phyloP scores from a whole-genome alignment of 30 jellyfish, hydroid and myxozoan genomes.

The Hydractinia symbiolongicarpus region DNA sequence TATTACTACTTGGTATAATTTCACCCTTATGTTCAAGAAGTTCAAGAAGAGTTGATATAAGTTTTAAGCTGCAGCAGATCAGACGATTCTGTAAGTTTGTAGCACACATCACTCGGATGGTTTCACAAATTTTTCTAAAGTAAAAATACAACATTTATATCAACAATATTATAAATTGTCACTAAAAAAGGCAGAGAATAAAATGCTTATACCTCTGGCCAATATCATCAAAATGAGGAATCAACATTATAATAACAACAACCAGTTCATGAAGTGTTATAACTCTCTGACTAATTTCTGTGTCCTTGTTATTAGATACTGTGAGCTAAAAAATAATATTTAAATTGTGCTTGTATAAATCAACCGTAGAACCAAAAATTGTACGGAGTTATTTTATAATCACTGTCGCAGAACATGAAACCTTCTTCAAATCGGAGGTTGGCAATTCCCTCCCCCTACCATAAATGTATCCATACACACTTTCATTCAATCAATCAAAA shows the following conservation, averaged over 20 bases:
- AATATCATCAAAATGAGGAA: constrained; percentile 9
- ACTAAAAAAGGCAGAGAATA: neutral
- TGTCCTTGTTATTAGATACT: neutral
- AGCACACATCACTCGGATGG: constrained; percentile 82
- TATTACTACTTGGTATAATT: constrained; percentile 19
- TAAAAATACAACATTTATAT: neutral
- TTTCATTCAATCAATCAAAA: too few species aligned
- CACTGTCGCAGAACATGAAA: too few species aligned
- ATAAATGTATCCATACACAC: too few species aligned
- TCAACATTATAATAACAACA: neutral
- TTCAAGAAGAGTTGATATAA: constrained; percentile 40
- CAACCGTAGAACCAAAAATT: neutral
- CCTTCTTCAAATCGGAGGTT: too few species aligned
- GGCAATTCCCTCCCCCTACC: too few species aligned
- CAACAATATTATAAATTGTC: too few species aligned
- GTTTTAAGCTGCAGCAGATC: constrained; percentile 48
- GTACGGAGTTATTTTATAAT: neutral
- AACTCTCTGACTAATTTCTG: constrained; percentile 14
- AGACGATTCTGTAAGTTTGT: constrained; percentile 72
- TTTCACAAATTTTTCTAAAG: constrained; percentile 73
- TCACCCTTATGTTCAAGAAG: constrained; percentile 18
- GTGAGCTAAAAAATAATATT: constrained; percentile 22
- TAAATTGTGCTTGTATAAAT: neutral
- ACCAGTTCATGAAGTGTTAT: constrained; percentile 4
- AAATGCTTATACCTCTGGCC: constrained; percentile 8